phyloP scores from a whole-genome alignment of 2,888 invertebrate genomes.

The Chromoteleia sp. region DNA sequence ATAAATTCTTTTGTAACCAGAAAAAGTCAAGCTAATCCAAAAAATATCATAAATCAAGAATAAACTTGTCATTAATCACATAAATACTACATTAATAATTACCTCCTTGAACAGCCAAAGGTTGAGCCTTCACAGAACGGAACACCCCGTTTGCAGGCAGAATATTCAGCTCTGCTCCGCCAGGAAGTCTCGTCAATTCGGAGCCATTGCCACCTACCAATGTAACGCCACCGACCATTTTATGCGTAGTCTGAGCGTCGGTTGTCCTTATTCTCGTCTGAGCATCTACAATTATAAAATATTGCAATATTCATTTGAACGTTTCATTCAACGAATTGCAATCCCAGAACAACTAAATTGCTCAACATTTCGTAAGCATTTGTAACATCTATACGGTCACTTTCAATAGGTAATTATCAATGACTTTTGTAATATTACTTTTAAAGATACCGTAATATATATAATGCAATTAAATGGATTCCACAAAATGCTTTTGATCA shows the following conservation, averaged over 20 bases:
- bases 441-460: constrained; percentile 23
- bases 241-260: constrained; percentile 83
- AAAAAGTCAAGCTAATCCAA: not conserved
- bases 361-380: constrained; percentile 26
- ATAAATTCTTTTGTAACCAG: too few species aligned
- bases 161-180: constrained; percentile 84
- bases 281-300: constrained; percentile 75
- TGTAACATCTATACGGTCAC: not conserved
- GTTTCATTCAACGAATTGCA: constrained; percentile 13
- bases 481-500: constrained; percentile 1
- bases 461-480: constrained; percentile 16
- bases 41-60: not conserved
- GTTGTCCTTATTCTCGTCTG: constrained; percentile 82
- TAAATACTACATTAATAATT: constrained; percentile 51
- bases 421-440: constrained; percentile 25
- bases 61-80: not conserved
- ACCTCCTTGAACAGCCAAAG: constrained; percentile 82
- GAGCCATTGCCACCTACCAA: constrained; percentile 82
- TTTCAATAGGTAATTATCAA: constrained; percentile 23
- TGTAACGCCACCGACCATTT: constrained; percentile 84
- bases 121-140: constrained; percentile 79
- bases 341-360: constrained; percentile 13
- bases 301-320: constrained; percentile 19
- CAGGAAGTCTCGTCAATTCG: constrained; percentile 83
- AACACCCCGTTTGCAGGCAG: constrained; percentile 83